Evolutionary conservation across 64 coral and sea anemone genomes (phyloP).

Genomic region (Platygyra sinensis): DNA sequence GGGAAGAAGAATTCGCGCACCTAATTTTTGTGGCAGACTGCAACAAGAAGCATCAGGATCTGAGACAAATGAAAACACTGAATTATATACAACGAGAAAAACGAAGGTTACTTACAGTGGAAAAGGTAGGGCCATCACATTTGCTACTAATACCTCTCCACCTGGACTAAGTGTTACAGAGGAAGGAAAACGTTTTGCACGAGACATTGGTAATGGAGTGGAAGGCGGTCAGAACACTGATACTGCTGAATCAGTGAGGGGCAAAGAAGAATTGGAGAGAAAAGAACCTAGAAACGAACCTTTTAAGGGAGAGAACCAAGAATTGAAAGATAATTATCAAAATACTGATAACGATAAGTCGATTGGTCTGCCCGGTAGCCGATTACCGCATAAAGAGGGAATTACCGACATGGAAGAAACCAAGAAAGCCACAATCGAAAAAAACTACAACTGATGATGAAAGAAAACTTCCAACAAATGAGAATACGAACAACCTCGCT

Average conservation of each 20-base stretch:
- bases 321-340: too few species aligned
- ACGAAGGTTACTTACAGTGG: neutral
- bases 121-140: neutral
- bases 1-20: neutral
- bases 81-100: neutral
- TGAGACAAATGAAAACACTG: neutral
- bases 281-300: neutral
- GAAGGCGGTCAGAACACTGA: neutral
- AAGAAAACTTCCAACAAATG: neutral
- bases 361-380: neutral
- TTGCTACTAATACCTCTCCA: neutral
- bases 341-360: too few species aligned
- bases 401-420: neutral
- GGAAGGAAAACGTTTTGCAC: neutral
- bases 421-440: neutral
- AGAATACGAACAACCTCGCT: neutral
- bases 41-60: neutral
- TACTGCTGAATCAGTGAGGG: neutral
- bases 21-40: neutral
- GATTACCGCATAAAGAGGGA: neutral
- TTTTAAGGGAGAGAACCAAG: too few species aligned
- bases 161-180: slow-evolving; percentile 9
- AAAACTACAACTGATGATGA: neutral
- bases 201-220: neutral
- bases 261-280: neutral